phyloP scores from a whole-genome alignment of 2,888 invertebrate species.

The Orthonevra nobilis region DNA sequence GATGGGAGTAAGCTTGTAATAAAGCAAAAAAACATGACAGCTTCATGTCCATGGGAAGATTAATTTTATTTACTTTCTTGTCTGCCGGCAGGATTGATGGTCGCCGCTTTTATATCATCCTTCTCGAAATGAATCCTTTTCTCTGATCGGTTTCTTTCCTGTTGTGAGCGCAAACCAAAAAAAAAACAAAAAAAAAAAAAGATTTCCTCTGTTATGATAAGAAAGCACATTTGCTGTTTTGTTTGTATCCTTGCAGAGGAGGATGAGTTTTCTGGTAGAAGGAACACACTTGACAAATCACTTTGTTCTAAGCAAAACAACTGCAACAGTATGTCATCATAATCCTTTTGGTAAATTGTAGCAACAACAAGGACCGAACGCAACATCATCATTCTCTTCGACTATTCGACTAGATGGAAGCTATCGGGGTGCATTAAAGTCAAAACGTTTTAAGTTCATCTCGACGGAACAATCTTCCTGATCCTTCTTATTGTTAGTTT shows the following conservation, averaged over 20 bases:
- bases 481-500: slow-evolving; percentile 57
- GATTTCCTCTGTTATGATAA: too few relatives aligned
- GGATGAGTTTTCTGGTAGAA: slow-evolving; percentile 2
- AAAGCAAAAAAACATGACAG: slow-evolving; percentile 56
- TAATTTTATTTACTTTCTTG: slow-evolving; percentile 66
- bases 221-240: too few relatives aligned
- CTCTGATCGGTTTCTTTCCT: too few relatives aligned
- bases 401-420: slow-evolving; percentile 21
- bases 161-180: too few relatives aligned
- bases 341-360: slow-evolving; percentile 63
- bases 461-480: slow-evolving; percentile 42
- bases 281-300: slow-evolving; percentile 68
- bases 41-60: slow-evolving; percentile 49
- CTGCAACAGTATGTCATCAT: slow-evolving; percentile 64
- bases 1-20: slow-evolving; percentile 60
- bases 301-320: slow-evolving; percentile 63
- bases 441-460: slow-evolving; percentile 66
- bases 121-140: too few relatives aligned
- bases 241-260: too few relatives aligned
- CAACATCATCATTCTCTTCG: slow-evolving; percentile 32
- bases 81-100: slow-evolving; percentile 60
- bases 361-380: slow-evolving; percentile 33
- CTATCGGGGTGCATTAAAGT: slow-evolving; percentile 63
- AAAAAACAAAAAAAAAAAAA: neutral
- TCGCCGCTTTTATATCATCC: too few relatives aligned